These are phyloP conservation scores for Malaclemys terrapin DNA, from an alignment of 2,113 vertebrate genomes.

Conservation along the genomic window DNA sequence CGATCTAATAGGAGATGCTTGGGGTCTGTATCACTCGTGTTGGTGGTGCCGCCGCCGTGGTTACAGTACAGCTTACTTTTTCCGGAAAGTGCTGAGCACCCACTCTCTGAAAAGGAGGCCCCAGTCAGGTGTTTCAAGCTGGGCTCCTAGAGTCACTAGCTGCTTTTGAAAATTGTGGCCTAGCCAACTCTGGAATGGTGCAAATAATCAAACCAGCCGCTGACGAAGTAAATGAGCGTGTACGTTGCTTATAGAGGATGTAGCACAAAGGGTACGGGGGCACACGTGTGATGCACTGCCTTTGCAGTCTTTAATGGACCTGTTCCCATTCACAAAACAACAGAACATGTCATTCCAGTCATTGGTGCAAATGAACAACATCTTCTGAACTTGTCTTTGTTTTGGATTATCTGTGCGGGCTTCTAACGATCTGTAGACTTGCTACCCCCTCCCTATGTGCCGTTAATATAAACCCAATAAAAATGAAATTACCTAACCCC, in stretches of 20 bases:
- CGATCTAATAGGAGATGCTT: neutral
- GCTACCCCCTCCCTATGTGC: constrained; percentile 2
- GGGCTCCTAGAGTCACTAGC: neutral
- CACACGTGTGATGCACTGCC: neutral
- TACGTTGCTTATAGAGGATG: neutral
- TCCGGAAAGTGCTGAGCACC: neutral
- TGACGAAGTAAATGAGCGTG: constrained; percentile 69
- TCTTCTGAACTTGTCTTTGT: constrained; percentile 12
- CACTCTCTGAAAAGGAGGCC: neutral
- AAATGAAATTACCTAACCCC: constrained; percentile 70
- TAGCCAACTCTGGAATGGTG: neutral
- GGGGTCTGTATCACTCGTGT: neutral
- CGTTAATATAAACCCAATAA: constrained; percentile 6
- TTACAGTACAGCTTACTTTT: neutral
- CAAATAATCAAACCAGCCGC: constrained; percentile 67
- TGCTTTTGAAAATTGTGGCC: constrained; percentile 25
- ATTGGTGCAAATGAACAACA: fast-evolving
- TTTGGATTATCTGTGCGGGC: constrained; percentile 47
- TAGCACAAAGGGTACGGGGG: neutral
- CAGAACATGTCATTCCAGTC: neutral
- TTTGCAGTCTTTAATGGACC: neutral
- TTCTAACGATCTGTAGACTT: constrained; percentile 43
- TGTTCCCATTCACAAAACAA: neutral
- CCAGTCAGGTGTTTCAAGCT: neutral
- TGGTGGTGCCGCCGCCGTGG: neutral